These are phyloP conservation scores for Camponotus floridanus DNA, from an alignment of 1,140 invertebrate species.

Conservation along the genomic window DNA sequence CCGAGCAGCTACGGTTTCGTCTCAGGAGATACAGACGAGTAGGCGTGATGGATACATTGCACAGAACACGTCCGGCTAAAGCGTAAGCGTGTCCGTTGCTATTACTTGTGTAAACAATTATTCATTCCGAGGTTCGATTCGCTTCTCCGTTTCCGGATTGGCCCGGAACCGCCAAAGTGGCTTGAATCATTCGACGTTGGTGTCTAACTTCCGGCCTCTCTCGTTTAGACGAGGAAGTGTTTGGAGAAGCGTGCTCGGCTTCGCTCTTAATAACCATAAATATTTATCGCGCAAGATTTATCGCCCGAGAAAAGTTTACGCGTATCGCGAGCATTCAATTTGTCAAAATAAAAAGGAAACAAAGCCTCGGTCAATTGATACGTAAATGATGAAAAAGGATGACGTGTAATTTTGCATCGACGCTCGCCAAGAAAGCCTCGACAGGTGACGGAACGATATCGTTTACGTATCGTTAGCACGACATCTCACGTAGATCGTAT, in stretches of 20 bases:
- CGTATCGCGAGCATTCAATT: neutral
- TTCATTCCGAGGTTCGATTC: conserved; percentile 67
- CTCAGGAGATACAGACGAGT: conserved; percentile 71
- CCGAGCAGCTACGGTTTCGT: conserved; percentile 57
- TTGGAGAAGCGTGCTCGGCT: conserved; percentile 6
- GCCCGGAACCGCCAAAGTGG: conserved; percentile 1
- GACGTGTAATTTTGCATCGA: neutral
- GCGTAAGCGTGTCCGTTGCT: conserved; percentile 29
- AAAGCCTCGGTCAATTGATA: neutral
- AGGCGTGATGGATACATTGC: conserved; percentile 74
- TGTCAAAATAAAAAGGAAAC: neutral
- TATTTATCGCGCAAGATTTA: neutral
- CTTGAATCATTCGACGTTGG: conserved; percentile 47
- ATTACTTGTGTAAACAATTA: conserved; percentile 73
- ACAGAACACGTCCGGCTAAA: conserved; percentile 64
- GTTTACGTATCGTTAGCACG: conserved; percentile 27
- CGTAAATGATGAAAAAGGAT: neutral
- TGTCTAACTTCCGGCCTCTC: conserved; percentile 56
- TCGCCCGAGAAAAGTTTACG: conserved; percentile 16
- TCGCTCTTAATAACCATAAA: conserved; percentile 55
- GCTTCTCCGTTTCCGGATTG: conserved; percentile 62
- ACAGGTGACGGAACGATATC: conserved; percentile 50
- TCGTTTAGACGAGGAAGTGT: conserved; percentile 32
- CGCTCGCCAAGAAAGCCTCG: conserved; percentile 21
- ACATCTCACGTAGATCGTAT: conserved; percentile 61